Conservation (phyloP, 1,140 invertebrate species). For the Stegodyphus dumicola region DNA sequence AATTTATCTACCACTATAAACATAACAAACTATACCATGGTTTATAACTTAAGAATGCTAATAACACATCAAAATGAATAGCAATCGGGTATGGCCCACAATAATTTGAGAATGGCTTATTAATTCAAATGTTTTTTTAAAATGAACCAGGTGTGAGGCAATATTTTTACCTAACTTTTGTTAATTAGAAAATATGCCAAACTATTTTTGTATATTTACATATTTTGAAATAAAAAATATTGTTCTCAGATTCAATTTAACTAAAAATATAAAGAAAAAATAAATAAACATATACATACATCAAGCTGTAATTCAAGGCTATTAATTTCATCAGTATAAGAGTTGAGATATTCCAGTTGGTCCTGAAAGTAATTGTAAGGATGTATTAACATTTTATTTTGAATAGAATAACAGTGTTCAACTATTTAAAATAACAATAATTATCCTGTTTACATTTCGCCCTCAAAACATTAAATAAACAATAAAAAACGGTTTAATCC, state of each 20-base stretch:
- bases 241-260: no score
- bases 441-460: not conserved
- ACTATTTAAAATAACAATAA: not conserved
- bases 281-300: conserved; percentile 30
- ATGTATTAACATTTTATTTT: not conserved
- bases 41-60: not conserved
- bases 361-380: conserved; percentile 59
- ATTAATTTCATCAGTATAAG: conserved; percentile 64
- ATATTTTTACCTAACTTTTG: not conserved
- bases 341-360: conserved; percentile 65
- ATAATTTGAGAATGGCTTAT: not conserved
- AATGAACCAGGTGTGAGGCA: not conserved
- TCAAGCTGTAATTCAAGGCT: conserved; percentile 64
- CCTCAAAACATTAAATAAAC: not conserved
- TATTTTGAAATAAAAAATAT: not conserved
- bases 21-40: not conserved
- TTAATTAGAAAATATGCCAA: not conserved
- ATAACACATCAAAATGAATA: no score
- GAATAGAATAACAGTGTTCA: not conserved
- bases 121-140: not conserved
- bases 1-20: not conserved
- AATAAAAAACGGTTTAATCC: not conserved
- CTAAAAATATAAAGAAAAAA: no score
- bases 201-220: not conserved
- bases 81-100: no score